Base-by-base conservation (phyloP, 2,113 vertebrate genomes). In the Casuarius casuarius region DNA sequence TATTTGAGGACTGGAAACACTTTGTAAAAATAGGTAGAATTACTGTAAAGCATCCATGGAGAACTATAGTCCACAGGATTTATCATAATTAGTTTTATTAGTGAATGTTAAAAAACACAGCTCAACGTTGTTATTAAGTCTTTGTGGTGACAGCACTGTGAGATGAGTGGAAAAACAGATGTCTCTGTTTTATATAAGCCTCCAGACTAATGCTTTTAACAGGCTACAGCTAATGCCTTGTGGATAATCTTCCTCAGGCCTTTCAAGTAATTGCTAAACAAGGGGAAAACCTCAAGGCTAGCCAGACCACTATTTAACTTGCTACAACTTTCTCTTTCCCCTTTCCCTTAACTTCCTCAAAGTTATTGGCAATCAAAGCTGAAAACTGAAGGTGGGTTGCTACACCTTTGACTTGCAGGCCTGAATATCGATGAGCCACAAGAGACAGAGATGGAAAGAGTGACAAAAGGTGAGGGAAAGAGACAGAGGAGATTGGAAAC, bases 401-500 rank as follows among this genome's bases (percentile, higher is more conserved):
- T 98, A 97, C 98, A 98, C 98, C 97, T 98, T 98, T 98, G 97
- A 98, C 97, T 98, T 97, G 93, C 97, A 98, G 97, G 97, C 97
- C 97, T 94, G 91, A 96, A 97, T 97, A 97, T 96, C 95, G 62
- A 98, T 98, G 97, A 98, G 95, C 90, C 96, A 98, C 98, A 97
- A 96, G 97, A 97, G 97, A 97, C 96, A 96, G 89, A 91, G 89
- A 97, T 97, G 97, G 96, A 97, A 58, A 94, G 95, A 96, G 95
- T n/a, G 7, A 96, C 85, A 90, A 82, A 96, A 95, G 95, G 90
- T 94, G 97, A 97, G 67, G 79, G 77, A 93, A 97, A 96, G 94
- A 96, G 89, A 97, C 93, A 95, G 97, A 95, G 96, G 90, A 95
- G 95, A 95, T 92, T 88, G 96, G 98, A 95, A 98, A 97, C 95